phyloP scores from a whole-genome alignment of 2,113 vertebrate genomes.

The Saguinus imperator region DNA sequence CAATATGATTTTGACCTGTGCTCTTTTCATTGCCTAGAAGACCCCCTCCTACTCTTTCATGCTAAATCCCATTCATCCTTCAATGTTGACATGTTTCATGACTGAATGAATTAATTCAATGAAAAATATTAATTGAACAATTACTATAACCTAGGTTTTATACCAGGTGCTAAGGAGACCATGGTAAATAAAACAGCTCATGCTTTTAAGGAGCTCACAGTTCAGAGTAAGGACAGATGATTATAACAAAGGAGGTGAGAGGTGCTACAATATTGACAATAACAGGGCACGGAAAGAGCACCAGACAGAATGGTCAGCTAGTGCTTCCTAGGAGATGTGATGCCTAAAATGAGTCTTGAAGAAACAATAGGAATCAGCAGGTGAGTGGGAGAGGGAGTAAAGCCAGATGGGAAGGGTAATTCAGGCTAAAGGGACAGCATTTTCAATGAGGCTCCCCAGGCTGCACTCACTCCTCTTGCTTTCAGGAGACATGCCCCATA shows the following conservation, averaged over 20 bases:
- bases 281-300: not conserved
- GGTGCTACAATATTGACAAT: not conserved
- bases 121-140: constrained; percentile 43
- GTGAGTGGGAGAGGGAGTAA: not conserved
- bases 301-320: not conserved
- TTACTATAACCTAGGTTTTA: not conserved
- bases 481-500: not conserved
- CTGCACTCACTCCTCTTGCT: not conserved
- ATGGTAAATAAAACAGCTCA: not conserved
- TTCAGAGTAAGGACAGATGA: not conserved
- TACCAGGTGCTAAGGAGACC: not conserved
- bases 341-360: not conserved
- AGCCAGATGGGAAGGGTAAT: not conserved
- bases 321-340: not conserved
- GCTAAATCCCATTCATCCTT: not conserved
- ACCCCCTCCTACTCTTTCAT: not conserved
- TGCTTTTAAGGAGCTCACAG: not conserved
- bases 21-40: not conserved
- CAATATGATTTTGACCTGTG: not conserved
- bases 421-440: not conserved
- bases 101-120: not conserved
- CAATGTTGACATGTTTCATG: not conserved
- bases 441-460: not conserved
- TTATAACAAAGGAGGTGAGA: not conserved
- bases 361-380: not conserved